phyloP scores from a whole-genome alignment of 2,888 invertebrate genomes.

The Sinotaia quadrata region DNA sequence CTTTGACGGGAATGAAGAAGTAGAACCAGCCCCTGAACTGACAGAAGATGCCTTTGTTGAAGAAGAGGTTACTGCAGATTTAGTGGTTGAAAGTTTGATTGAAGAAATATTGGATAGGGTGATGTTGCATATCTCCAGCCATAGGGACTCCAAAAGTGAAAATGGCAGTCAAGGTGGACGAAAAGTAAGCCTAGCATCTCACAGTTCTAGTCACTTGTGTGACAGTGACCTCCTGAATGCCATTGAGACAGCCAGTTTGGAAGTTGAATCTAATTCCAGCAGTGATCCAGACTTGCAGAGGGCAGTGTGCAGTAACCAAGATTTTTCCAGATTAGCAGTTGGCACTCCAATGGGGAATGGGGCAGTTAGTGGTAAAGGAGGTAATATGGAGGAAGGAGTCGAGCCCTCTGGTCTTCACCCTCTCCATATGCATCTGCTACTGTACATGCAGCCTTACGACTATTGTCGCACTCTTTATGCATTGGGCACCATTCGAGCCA shows the following conservation, averaged over 20 bases:
- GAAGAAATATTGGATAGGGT: conserved; percentile 52
- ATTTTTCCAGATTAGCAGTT: conserved; percentile 12
- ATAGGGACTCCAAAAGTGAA: neutral
- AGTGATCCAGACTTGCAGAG: conserved; percentile 52
- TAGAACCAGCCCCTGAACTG: conserved; percentile 30
- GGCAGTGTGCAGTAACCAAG: neutral
- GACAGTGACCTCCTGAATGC: conserved; percentile 57
- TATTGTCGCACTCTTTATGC: conserved; percentile 83
- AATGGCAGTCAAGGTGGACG: neutral
- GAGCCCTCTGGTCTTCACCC: conserved; percentile 77
- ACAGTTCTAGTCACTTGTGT: conserved; percentile 41
- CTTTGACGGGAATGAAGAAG: conserved; percentile 59
- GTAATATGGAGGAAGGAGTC: conserved; percentile 8
- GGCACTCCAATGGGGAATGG: neutral
- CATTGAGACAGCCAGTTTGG: conserved; percentile 49
- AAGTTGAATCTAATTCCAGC: conserved; percentile 58
- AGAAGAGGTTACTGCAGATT: conserved; percentile 38
- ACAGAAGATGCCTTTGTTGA: conserved; percentile 31
- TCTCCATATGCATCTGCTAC: conserved; percentile 86
- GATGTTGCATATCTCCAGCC: conserved; percentile 19
- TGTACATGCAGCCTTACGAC: conserved; percentile 87
- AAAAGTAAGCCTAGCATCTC: conserved; percentile 36
- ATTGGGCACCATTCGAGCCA: conserved; percentile 82
- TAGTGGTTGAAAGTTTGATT: conserved; percentile 76
- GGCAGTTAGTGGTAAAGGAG: neutral